Evolutionary conservation across 2,888 invertebrate genomes (phyloP), one percentile per base, ranked within the genome.

Genomic region (Odontocolon sp.): DNA sequence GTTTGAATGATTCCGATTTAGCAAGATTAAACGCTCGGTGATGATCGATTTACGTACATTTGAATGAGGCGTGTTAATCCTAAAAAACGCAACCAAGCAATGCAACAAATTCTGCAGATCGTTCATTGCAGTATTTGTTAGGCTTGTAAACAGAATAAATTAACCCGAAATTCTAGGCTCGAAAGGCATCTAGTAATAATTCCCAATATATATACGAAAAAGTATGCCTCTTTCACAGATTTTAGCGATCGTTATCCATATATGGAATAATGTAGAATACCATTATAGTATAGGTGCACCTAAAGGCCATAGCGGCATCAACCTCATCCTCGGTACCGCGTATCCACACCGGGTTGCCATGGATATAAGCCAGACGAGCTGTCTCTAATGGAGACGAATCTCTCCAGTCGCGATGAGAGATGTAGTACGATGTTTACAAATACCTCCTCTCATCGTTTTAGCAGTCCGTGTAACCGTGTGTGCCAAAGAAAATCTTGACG

Each of bases 341-440:
- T 33, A 57, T 70, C 69, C 66, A 67, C 64, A 71, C 63, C 63
- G 80, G 77, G 86, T 85, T 85, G 83, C 83, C 84, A 87, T 86
- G 85, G 87, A 80, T 84, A 87, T 87, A 85, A 83, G 82, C 84
- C 83, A 78, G 50, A 61, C 66, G 69, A 59, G 82, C 81, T 72
- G 80, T 79, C 82, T 84, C 83, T 86, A 85, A 87, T 86, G 83
- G 85, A 85, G 81, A 84, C 78, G 81, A 80, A 82, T 84, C 81
- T 83, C 81, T 79, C 70, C 77, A 79, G 79, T 50, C 28, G 23
- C 47, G 66, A 71, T 72, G 72, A 71, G 67, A 56, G 71, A 56
- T 33, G 50, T 18, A 21, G 61, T 61, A 57, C 16, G 11, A 33
- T n/a, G 28, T 56, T n/a, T 36, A 56, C 40, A 38, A 23, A 14